These are phyloP conservation scores for Torymus texanus DNA, from an alignment of 2,888 invertebrate species.

Conservation along the genomic window DNA sequence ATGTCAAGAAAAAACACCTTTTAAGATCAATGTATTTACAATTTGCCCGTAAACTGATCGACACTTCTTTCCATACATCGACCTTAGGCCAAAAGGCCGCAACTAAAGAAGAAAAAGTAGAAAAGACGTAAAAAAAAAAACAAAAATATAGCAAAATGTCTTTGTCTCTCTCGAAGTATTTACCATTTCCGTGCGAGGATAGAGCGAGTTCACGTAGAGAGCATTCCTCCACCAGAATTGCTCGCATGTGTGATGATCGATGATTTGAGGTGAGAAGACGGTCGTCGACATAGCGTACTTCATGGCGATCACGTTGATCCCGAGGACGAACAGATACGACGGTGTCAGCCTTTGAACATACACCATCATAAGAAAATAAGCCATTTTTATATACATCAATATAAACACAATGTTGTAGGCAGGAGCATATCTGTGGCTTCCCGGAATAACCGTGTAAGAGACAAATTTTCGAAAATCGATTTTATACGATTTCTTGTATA, in stretches of 20 bases:
- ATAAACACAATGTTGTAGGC: background rate
- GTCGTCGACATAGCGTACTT: slow-evolving; percentile 75
- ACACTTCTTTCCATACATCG: no score
- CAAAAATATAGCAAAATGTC: no score
- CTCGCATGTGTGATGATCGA: slow-evolving; percentile 79
- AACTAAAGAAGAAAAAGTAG: no score
- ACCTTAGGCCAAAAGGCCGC: no score
- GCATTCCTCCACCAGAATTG: slow-evolving; percentile 81
- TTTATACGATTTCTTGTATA: no score
- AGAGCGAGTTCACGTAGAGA: slow-evolving; percentile 80
- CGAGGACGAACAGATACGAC: slow-evolving; percentile 79
- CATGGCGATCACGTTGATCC: slow-evolving; percentile 76
- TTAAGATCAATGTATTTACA: no score
- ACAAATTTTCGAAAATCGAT: no score
- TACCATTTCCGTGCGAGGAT: slow-evolving; percentile 79
- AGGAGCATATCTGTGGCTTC: background rate
- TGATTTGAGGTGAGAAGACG: slow-evolving; percentile 77
- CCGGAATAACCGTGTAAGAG: no score
- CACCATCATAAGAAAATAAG: slow-evolving; percentile 20
- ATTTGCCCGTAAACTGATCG: no score
- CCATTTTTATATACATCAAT: background rate
- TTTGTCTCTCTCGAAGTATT: slow-evolving; percentile 46
- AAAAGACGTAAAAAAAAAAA: background rate
- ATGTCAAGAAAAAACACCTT: no score
- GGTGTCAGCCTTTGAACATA: slow-evolving; percentile 77